Evolutionary conservation across 2,797 vertebrate species (phyloP).

Genomic region (Paratrypauchen microcephalus): DNA sequence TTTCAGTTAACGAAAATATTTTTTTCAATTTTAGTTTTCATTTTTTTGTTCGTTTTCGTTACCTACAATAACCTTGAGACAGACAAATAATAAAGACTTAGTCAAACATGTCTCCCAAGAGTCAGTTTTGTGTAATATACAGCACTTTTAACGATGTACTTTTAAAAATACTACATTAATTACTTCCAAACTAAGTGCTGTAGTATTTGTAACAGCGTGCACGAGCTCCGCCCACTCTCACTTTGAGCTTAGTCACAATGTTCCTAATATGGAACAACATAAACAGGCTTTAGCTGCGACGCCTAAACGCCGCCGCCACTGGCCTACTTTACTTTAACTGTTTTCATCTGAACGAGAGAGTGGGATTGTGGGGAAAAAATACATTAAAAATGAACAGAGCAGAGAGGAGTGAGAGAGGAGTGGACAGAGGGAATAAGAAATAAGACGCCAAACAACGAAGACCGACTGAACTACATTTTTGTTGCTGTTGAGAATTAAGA

Average conservation of each 20-base stretch:
- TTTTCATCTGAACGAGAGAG: conserved; percentile 58
- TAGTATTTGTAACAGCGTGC: too few relatives aligned
- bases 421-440: conserved; percentile 20
- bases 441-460: neutral
- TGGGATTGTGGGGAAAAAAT: conserved; percentile 26
- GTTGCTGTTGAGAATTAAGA: neutral
- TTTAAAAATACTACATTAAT: too few relatives aligned
- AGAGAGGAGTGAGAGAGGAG: conserved; percentile 5
- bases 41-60: too few relatives aligned
- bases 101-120: too few relatives aligned
- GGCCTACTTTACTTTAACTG: conserved; percentile 62
- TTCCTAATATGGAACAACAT: conserved; percentile 25
- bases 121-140: too few relatives aligned
- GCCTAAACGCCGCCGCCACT: conserved; percentile 45
- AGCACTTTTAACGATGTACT: too few relatives aligned
- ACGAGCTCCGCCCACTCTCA: conserved; percentile 26
- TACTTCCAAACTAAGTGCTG: too few relatives aligned
- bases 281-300: conserved; percentile 43
- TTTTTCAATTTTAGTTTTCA: too few relatives aligned
- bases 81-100: too few relatives aligned
- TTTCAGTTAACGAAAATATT: too few relatives aligned
- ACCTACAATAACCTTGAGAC: too few relatives aligned
- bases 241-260: conserved; percentile 27
- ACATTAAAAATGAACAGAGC: neutral
- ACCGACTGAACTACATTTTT: neutral